These are phyloP conservation scores for Lytechinus pictus DNA, from an alignment of 35 echinoderm and acorn worm species.

Conservation along the genomic window DNA sequence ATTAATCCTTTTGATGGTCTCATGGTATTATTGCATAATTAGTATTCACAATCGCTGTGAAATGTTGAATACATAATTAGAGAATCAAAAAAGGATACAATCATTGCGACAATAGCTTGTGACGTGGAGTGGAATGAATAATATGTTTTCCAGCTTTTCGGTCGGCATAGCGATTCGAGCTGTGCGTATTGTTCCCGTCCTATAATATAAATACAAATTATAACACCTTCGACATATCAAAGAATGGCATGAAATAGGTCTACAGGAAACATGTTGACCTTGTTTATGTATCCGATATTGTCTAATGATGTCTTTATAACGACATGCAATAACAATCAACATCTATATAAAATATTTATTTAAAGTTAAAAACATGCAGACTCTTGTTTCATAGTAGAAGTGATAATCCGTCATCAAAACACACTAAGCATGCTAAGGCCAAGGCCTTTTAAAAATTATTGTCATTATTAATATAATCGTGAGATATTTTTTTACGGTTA, in stretches of 20 bases:
- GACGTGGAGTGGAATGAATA: not conserved
- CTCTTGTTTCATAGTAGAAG: no score
- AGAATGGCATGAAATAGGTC: no score
- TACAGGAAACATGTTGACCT: not conserved
- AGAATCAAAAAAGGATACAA: not conserved
- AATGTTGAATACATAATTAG: conserved; percentile 15
- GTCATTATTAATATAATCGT: no score
- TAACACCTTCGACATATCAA: not conserved
- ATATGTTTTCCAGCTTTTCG: not conserved
- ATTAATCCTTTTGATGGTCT: not conserved
- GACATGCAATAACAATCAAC: not conserved
- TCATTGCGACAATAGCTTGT: not conserved
- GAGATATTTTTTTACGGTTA: no score
- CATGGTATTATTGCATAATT: not conserved
- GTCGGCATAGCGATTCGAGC: not conserved
- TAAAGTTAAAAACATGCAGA: no score
- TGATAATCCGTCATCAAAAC: no score
- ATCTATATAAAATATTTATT: not conserved
- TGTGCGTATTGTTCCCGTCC: not conserved
- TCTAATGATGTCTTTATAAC: not conserved
- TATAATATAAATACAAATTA: not conserved
- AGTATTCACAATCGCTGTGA: not conserved
- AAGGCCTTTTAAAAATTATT: no score
- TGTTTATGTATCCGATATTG: not conserved
- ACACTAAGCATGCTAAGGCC: no score